Conservation (phyloP, 2,113 vertebrate species). For the Aramus guarauna region DNA sequence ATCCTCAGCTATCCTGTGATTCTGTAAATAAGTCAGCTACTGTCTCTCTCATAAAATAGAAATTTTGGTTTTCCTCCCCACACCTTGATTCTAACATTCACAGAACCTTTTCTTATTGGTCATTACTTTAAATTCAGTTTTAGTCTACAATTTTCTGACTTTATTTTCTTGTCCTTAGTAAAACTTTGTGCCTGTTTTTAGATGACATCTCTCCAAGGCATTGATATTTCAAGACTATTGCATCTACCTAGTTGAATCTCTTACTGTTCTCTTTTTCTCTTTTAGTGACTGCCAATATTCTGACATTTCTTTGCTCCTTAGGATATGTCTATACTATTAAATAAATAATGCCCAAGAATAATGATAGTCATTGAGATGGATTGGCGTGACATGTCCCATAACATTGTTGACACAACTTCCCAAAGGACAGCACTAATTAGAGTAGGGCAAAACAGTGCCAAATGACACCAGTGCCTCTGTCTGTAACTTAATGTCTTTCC, state of each 20-base stretch:
- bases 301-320: neutral
- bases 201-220: neutral
- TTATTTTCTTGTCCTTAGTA: neutral
- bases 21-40: neutral
- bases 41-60: neutral
- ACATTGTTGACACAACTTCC: neutral
- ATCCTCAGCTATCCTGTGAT: neutral
- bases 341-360: neutral
- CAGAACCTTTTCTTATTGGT: neutral
- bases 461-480: fast-evolving
- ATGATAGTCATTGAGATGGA: neutral
- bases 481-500: neutral
- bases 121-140: neutral
- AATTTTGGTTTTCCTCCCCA: neutral
- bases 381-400: neutral
- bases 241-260: neutral
- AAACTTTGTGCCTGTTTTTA: neutral
- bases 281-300: neutral
- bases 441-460: neutral
- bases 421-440: neutral
- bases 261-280: neutral
- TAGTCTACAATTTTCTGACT: neutral
- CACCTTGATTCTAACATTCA: neutral
- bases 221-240: neutral
- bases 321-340: neutral